Base-by-base conservation (phyloP, 2,888 invertebrate species). In the Heliconius aoede region DNA sequence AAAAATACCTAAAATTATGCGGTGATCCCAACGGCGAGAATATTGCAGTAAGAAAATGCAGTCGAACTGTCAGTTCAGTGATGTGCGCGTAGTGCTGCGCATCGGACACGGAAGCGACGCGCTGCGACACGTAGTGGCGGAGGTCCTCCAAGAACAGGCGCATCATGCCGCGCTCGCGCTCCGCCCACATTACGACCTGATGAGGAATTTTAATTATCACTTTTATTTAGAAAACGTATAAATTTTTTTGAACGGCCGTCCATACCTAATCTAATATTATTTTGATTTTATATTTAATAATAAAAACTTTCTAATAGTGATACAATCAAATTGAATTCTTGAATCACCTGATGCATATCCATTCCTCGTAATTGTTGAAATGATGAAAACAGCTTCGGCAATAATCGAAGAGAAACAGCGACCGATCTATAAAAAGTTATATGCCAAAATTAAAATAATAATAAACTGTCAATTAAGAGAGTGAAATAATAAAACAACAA, bases 91-190 rank as follows among this genome's bases (percentile, higher is more conserved):
- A 93, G 85, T 93, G 93, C 76, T 89, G 90, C 76, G 90, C 88
- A 82, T 91, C 91, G 69, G 80, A 79, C 24, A 76, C 51, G 72
- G 69, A 72, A 32, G 69, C 71, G 83, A 87, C 87, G 77, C 86
- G 80, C 78, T 83, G 83, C 76, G 80, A 85, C 88, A 88, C 90
- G 89, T 91, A 98, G 82, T 96, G 96, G 73, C 97, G 96, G 69
- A 99, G 93, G 90, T 98, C 98, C 85, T 97, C 97, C 83, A 99
- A 97, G 91, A 99, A 98, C 87, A 98, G 96, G 18, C 97, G 96
- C 97, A 98, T 98, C 98, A 99, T 98, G 83, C 97, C 96, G 83
- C 98, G 97, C 85, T 98, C 98, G 62, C 97, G 96, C 86, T 99
- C 98, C 8, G 98, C 98, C 98, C 98, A 99, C 92, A 98, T 96